Percentiles rank a stretch among this genome's conserved stretches.
phyloP scores from a whole-genome alignment of 2,888 invertebrate species.

The Lysandra coridon region DNA sequence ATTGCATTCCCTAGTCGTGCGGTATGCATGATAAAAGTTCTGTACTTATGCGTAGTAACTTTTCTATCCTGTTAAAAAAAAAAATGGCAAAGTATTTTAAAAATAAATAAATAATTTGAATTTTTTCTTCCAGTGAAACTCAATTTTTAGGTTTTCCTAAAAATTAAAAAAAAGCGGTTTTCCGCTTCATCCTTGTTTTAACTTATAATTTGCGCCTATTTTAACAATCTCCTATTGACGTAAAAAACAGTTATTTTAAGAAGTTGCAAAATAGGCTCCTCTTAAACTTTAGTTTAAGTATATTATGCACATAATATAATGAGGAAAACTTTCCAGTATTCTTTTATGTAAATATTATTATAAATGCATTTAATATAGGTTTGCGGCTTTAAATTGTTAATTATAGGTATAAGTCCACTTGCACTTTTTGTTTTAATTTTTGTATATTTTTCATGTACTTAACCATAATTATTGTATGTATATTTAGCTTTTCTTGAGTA shows the following conservation, averaged over 20 bases:
- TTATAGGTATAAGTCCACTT: conserved; percentile 8
- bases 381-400: conserved; percentile 24
- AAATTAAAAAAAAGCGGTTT: too few species aligned
- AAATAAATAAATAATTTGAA: neutral
- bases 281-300: neutral
- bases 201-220: neutral
- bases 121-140: neutral
- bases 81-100: neutral
- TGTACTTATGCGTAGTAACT: neutral
- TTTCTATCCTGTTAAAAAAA: neutral
- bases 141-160: too few species aligned
- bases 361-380: conserved; percentile 2
- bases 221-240: neutral
- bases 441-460: conserved; percentile 26
- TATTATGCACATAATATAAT: neutral
- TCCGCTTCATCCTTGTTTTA: too few species aligned
- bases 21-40: neutral
- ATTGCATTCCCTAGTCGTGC: neutral
- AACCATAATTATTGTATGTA: conserved; percentile 1
- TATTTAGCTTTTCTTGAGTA: neutral
- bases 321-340: conserved; percentile 14
- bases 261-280: neutral
- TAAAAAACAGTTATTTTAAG: neutral
- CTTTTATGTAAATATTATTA: neutral
- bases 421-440: conserved; percentile 29